Base-by-base conservation (phyloP, 2,113 vertebrate genomes). In the Zosterops pallidus region DNA sequence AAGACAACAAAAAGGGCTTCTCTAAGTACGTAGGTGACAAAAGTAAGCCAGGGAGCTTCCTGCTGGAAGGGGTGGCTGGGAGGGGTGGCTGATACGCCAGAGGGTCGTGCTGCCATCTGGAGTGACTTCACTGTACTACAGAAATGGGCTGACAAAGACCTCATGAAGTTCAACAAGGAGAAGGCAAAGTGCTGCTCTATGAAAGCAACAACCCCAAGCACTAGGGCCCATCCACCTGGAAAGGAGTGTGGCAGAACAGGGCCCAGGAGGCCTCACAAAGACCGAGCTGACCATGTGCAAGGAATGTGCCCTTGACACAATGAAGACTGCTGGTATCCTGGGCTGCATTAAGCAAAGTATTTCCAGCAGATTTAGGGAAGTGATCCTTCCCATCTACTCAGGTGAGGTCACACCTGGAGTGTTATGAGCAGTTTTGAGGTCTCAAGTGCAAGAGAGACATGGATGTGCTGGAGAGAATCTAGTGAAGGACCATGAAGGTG, bases 211-310 rank as follows among this genome's bases (percentile, higher is more conserved):
- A 14, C 12, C 2, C 8, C 13, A n/a, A 4, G 7, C 3, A 25
- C 6, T 25, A 37, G 21, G 20, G 11, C 21, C 13, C 3, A 2
- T 49, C 21, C 25, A 26, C 15, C 35, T 39, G 31, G 59, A 83
- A 89, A 23, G 31, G 11, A 78, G 16, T 12, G 23, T n/a, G 21
- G 31, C 35, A 50, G 18, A 72, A 39, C 11, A 72, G 12, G 8
- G 8, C 24, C 23, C 0, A 1, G 7, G 31, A 14, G 4, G 39
- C 29, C 56, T 59, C 2, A 3, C 49, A 44, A 39, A 60, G 14
- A n/a, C 44, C 12, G 33, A 37, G 22, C 1, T 76, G 69, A 29
- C 11, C 9, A 13, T 12, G 21, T 21, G 33, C 4, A 3, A 44
- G 6, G 16, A 59, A 53, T 26, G 26, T 76, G 19, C 25, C 25